These are phyloP conservation scores for Percina caprodes DNA, from an alignment of 2,113 vertebrate species.

Conservation along the genomic window DNA sequence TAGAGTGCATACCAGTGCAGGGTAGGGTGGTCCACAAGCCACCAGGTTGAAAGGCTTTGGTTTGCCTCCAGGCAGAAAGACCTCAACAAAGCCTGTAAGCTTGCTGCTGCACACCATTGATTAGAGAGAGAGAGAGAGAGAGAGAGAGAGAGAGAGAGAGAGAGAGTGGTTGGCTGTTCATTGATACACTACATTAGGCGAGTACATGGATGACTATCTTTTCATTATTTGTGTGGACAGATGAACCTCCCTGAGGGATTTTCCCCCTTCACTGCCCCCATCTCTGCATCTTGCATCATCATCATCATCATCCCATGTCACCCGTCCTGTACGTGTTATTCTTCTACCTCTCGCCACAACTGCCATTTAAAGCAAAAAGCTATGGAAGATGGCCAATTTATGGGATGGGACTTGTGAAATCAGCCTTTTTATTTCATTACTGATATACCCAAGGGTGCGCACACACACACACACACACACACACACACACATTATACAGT, in stretches of 20 bases:
- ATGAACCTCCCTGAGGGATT: slow-evolving; percentile 76
- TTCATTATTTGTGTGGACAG: slow-evolving; percentile 76
- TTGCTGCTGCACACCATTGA: slow-evolving; percentile 53
- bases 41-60: slow-evolving; percentile 57
- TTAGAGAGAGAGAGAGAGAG: slow-evolving; percentile 41
- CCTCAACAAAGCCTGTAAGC: slow-evolving; percentile 63
- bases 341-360: slow-evolving; percentile 2
- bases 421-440: slow-evolving; percentile 59
- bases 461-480: slow-evolving; percentile 1
- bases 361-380: slow-evolving; percentile 42
- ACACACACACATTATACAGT: slow-evolving; percentile 23
- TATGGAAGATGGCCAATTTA: slow-evolving; percentile 30
- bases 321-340: slow-evolving; percentile 7
- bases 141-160: slow-evolving; percentile 29
- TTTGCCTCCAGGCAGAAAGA: slow-evolving; percentile 60
- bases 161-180: slow-evolving; percentile 59
- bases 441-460: slow-evolving; percentile 32
- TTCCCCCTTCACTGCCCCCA: slow-evolving; percentile 48
- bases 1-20: slow-evolving; percentile 68
- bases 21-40: slow-evolving; percentile 66
- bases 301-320: slow-evolving; percentile 29
- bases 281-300: slow-evolving; percentile 30
- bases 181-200: slow-evolving; percentile 73
- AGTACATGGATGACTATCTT: slow-evolving; percentile 74
- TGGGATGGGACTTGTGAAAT: slow-evolving; percentile 49